A percentile compares a stretch with the other conserved stretches of the same genome.
These are phyloP conservation scores for Talpa occidentalis DNA, from an alignment of 2,113 vertebrate genomes.

Conservation along the genomic window DNA sequence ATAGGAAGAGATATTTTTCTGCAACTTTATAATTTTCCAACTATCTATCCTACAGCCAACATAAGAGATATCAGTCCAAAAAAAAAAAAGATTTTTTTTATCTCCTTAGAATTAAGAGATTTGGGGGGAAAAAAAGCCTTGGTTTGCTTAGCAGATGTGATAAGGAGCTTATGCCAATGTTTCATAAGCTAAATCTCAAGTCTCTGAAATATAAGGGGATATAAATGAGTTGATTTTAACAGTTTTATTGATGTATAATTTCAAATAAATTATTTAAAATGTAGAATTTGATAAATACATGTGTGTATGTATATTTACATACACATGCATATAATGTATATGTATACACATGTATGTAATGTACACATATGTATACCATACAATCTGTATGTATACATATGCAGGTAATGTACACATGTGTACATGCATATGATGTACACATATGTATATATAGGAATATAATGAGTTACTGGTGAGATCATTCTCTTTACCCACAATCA, in stretches of 20 bases:
- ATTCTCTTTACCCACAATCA: not conserved
- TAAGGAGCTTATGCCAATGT: not conserved
- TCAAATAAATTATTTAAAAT: not conserved
- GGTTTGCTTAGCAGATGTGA: not conserved
- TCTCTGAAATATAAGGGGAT: not conserved
- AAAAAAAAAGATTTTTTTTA: constrained; percentile 40
- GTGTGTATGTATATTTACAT: not conserved
- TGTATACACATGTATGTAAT: too few relatives aligned
- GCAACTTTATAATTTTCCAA: constrained; percentile 5
- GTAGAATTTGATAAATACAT: not conserved
- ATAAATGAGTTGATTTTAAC: not conserved
- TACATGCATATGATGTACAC: too few relatives aligned
- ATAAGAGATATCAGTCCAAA: constrained; percentile 1
- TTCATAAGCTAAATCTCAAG: not conserved
- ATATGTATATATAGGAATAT: too few relatives aligned
- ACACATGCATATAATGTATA: too few relatives aligned
- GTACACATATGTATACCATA: too few relatives aligned
- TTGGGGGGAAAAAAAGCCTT: not conserved
- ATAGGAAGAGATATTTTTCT: constrained; percentile 50
- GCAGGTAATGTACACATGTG: too few relatives aligned
- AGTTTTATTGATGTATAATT: not conserved
- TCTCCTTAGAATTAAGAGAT: not conserved
- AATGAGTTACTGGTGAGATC: not conserved
- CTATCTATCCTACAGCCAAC: constrained; percentile 1
- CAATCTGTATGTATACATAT: too few relatives aligned